These are phyloP conservation scores for Drosophila ironensis DNA, from an alignment of 1,140 invertebrate genomes.

Conservation along the genomic window DNA sequence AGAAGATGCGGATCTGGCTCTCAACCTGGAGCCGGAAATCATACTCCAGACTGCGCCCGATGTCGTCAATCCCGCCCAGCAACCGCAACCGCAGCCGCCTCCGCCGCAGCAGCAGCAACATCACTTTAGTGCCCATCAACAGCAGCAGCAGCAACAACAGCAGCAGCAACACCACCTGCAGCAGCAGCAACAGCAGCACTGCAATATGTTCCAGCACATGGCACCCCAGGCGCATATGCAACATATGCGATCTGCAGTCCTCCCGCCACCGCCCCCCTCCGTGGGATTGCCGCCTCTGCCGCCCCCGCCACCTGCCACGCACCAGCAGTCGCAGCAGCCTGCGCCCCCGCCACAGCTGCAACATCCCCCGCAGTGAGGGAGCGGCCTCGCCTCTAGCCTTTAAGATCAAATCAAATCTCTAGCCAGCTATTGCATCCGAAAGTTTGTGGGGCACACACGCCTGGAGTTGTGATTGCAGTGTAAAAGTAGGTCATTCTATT, in stretches of 20 bases:
- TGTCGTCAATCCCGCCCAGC: constrained; percentile 70
- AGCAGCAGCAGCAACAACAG: constrained; percentile 59
- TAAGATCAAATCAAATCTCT: constrained; percentile 48
- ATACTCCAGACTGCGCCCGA: constrained; percentile 74
- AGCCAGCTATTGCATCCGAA: constrained; percentile 34
- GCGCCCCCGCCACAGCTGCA: constrained; percentile 51
- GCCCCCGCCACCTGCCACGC: constrained; percentile 57
- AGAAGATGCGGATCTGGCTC: constrained; percentile 70
- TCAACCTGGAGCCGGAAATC: constrained; percentile 75
- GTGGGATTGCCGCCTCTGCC: constrained; percentile 40
- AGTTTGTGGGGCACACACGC: constrained; percentile 17
- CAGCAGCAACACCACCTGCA: constrained; percentile 57
- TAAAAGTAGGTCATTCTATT: background rate
- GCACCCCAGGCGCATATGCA: constrained; percentile 75
- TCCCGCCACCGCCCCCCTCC: constrained; percentile 39
- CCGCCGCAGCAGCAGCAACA: constrained; percentile 71
- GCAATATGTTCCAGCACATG: constrained; percentile 81
- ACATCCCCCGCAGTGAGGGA: constrained; percentile 43
- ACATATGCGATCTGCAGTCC: constrained; percentile 60
- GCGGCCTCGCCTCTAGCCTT: constrained; percentile 23
- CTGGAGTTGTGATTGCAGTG: constrained; percentile 28
- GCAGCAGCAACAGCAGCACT: constrained; percentile 72
- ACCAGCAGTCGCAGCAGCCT: constrained; percentile 63
- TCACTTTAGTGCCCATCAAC: constrained; percentile 61
- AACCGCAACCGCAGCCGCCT: no score